Base-by-base conservation (phyloP, 2,113 vertebrate genomes). In the Bufo bufo region DNA sequence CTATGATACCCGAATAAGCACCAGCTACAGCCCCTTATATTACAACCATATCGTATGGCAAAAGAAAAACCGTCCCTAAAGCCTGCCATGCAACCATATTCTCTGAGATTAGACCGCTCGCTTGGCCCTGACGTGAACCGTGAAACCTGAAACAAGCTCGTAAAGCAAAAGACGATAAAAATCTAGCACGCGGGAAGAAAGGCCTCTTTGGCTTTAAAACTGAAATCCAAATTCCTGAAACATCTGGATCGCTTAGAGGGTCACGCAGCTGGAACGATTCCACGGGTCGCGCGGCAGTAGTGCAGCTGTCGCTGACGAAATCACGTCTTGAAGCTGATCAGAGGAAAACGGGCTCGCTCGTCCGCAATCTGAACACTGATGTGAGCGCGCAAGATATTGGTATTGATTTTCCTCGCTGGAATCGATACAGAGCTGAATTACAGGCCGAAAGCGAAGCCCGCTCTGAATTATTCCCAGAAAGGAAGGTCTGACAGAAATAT, bases 171-270 rank as follows among this genome's bases (percentile, higher is more conserved):
- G 13, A 69, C 59, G 45, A 86, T 86, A 78, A 86, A 85, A 86
- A 45, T 33, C 85, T 58, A 49, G 47, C 43, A 2, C 49, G 50
- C 47, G 11, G 47, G 72, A n/a, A 50, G 33, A 77, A 69, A n/a
- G 79, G 33, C 85, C 84, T 79, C 56, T 50, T 77, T 86, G 85
- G 85, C 85, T 79, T 86, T 69, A 54, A n/a, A 54, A 66, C 49
- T 11, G 77, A 86, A 86, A 86, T 56, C 17, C 56, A 77, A 86
- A 86, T 78, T 75, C 85, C 47, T 33, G 61, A 56, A 86, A 86
- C 85, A 86, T 86, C 85, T 86, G 85, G 75, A 79, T 86, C 52
- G 23, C 61, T 86, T 65, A 6, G 49, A 86, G 56, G 17, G 20
- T 33, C n/a, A 45, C 59, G n/a, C 66, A 86, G 58, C 71, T 86